phyloP scores from a whole-genome alignment of 2,797 vertebrate genomes.

The Cirrhinus mrigala region DNA sequence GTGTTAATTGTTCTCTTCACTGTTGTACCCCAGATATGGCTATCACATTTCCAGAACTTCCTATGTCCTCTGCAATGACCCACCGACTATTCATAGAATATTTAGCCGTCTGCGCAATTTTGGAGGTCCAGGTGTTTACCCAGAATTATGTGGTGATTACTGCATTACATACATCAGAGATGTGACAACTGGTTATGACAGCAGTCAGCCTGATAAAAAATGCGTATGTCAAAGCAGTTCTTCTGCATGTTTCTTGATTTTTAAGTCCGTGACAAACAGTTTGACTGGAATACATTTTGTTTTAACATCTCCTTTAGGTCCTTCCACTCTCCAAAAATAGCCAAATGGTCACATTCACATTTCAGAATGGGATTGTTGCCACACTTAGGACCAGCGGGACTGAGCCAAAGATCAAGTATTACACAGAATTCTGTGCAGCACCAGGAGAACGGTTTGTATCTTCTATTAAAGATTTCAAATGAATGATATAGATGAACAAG shows the following conservation, averaged over 20 bases:
- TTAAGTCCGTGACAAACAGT: neutral
- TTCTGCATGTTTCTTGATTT: neutral
- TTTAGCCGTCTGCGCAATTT: constrained; percentile 89
- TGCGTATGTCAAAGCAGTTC: constrained; percentile 78
- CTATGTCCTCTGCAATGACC: constrained; percentile 90
- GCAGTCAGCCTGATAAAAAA: constrained; percentile 82
- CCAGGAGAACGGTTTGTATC: constrained; percentile 84
- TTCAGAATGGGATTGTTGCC: constrained; percentile 90
- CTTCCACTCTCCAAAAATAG: constrained; percentile 88
- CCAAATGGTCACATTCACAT: constrained; percentile 95
- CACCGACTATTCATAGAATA: constrained; percentile 85
- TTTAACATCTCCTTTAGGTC: constrained; percentile 74
- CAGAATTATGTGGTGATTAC: constrained; percentile 80
- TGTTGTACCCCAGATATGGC: constrained; percentile 84
- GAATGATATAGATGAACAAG: neutral
- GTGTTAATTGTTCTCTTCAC: neutral
- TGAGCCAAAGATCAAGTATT: constrained; percentile 97
- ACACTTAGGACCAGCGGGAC: constrained; percentile 95
- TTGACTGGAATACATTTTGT: neutral
- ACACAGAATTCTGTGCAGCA: constrained; percentile 88
- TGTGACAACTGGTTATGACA: constrained; percentile 91
- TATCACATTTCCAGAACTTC: constrained; percentile 91
- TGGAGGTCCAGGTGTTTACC: constrained; percentile 79
- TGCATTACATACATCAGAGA: constrained; percentile 84
- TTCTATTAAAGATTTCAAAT: neutral